These are phyloP conservation scores for Epinephelus lanceolatus DNA, from an alignment of 2,113 vertebrate species.

Conservation along the genomic window DNA sequence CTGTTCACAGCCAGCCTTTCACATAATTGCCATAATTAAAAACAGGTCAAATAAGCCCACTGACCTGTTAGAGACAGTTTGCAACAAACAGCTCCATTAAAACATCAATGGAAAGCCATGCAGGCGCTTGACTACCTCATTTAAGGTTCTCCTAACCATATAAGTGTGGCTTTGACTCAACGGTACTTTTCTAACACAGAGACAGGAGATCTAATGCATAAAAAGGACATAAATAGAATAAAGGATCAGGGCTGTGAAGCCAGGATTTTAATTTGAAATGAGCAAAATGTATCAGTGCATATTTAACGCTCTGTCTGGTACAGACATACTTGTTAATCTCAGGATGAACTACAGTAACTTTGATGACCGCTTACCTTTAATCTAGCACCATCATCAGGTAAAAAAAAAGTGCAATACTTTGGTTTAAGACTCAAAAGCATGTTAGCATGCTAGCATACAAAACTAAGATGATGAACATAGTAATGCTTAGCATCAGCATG, in stretches of 20 bases:
- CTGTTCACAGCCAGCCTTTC: conserved; percentile 9
- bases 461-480: too few species aligned
- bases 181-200: neutral
- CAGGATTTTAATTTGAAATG: neutral
- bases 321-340: neutral
- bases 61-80: conserved; percentile 51
- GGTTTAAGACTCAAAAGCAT: too few species aligned
- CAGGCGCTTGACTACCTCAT: conserved; percentile 11
- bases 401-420: too few species aligned
- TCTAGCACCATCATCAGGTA: too few species aligned
- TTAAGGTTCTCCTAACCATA: neutral
- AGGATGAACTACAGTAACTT: neutral
- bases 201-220: neutral
- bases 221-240: neutral
- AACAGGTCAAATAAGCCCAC: conserved; percentile 45
- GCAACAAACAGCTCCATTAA: conserved; percentile 68
- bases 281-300: neutral
- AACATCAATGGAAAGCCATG: conserved; percentile 45
- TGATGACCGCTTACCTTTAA: too few species aligned
- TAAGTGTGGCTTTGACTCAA: neutral
- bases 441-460: too few species aligned
- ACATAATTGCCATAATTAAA: conserved; percentile 57
- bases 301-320: neutral
- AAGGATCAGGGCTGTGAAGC: neutral
- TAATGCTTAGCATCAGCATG: neutral